phyloP scores from a whole-genome alignment of 2,888 invertebrate species.

The Anodontia alba region DNA sequence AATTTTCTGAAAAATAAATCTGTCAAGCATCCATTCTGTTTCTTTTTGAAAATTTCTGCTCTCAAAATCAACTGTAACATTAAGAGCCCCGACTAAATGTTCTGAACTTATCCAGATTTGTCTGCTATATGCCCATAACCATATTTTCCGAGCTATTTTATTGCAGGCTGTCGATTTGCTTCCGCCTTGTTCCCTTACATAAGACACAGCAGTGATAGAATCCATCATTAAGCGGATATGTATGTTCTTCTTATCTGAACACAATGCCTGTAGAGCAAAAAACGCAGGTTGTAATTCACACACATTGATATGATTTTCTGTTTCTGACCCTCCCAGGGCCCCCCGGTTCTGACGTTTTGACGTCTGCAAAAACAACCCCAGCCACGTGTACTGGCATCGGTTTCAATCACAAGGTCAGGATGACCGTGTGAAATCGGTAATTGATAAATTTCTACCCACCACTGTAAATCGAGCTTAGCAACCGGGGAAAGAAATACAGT shows the following conservation, averaged over 20 bases:
- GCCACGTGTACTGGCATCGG: conserved; percentile 2
- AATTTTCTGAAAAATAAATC: conserved; percentile 11
- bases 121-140: conserved; percentile 32
- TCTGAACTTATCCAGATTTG: conserved; percentile 37
- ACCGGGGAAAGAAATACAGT: background rate
- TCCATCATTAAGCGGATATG: conserved; percentile 27
- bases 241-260: background rate
- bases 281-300: conserved; percentile 24
- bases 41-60: conserved; percentile 33
- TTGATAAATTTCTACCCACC: background rate
- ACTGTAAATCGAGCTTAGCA: background rate
- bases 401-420: conserved; percentile 8
- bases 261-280: conserved; percentile 21
- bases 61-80: conserved; percentile 30
- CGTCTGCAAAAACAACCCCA: conserved; percentile 24
- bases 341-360: background rate
- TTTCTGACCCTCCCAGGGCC: background rate
- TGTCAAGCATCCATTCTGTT: conserved; percentile 47
- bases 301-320: conserved; percentile 18
- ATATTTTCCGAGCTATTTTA: conserved; percentile 20
- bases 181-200: conserved; percentile 27
- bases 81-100: conserved; percentile 29
- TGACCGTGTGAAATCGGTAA: background rate
- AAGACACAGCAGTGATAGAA: background rate
- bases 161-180: conserved; percentile 19